phyloP scores from a whole-genome alignment of 1,140 invertebrate species.

The Drosophila hydei region DNA sequence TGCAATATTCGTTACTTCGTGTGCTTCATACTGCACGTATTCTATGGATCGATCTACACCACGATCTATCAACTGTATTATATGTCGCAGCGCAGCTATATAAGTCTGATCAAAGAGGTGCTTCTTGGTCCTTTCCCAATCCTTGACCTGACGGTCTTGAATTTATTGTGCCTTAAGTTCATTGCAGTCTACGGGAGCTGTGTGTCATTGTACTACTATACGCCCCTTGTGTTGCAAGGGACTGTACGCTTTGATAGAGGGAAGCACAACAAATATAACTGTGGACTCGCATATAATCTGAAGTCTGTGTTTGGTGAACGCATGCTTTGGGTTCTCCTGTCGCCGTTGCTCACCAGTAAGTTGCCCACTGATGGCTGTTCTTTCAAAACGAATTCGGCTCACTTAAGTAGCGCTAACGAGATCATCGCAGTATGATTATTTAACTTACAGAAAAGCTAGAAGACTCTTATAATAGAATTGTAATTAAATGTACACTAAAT shows the following conservation, averaged over 20 bases:
- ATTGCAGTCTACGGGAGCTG: no score
- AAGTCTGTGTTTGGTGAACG: slow-evolving; percentile 88
- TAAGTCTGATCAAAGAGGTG: no score
- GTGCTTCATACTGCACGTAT: slow-evolving; percentile 91
- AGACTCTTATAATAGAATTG: no score
- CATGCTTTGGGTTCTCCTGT: slow-evolving; percentile 89
- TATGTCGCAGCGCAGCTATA: no score
- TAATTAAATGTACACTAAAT: no score
- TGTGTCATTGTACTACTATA: slow-evolving; percentile 87
- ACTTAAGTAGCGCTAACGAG: no score
- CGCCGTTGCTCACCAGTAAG: neutral
- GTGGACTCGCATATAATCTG: slow-evolving; percentile 89
- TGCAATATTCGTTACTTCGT: slow-evolving; percentile 95
- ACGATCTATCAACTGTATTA: slow-evolving; percentile 86
- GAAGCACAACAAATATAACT: slow-evolving; percentile 88
- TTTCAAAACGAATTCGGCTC: no score
- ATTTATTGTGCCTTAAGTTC: no score
- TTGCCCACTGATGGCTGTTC: slow-evolving; percentile 11
- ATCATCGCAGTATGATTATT: no score
- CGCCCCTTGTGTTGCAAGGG: slow-evolving; percentile 83
- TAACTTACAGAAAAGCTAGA: no score
- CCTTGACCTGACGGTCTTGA: no score
- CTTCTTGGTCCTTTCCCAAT: slow-evolving; percentile 35
- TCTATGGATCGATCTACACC: slow-evolving; percentile 88
- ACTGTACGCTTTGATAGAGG: slow-evolving; percentile 22